phyloP scores from a whole-genome alignment of 2,797 vertebrate genomes.

The Artibeus jamaicensis region DNA sequence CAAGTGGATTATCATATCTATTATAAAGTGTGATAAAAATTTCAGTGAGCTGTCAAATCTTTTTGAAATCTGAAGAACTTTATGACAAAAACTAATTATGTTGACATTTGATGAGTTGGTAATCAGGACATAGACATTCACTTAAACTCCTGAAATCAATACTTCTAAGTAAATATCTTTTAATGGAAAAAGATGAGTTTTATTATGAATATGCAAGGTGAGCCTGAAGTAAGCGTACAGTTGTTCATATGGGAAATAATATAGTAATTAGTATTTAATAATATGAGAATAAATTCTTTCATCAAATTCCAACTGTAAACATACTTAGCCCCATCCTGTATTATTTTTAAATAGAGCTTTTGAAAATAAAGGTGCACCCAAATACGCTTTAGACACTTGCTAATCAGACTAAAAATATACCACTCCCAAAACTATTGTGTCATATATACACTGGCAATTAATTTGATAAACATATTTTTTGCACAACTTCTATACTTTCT shows the following conservation, averaged over 20 bases:
- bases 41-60: not conserved
- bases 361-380: not conserved
- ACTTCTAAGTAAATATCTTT: slow-evolving; percentile 15
- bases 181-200: not conserved
- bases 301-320: not conserved
- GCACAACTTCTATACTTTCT: not conserved
- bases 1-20: not conserved
- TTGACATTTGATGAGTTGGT: slow-evolving; percentile 8
- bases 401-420: not conserved
- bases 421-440: not conserved
- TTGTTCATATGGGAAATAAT: not conserved
- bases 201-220: not conserved
- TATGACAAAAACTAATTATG: not conserved
- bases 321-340: not conserved
- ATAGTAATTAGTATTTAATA: not conserved
- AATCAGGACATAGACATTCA: not conserved
- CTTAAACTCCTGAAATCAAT: not conserved
- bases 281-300: not conserved
- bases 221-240: not conserved
- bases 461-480: slow-evolving; percentile 35
- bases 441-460: not conserved
- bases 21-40: slow-evolving; percentile 6
- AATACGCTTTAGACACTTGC: not conserved
- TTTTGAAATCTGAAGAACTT: not conserved
- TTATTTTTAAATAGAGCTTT: not conserved